Evolutionary conservation across 1,140 invertebrate species (phyloP).

Genomic region (Lethrus apterus): DNA sequence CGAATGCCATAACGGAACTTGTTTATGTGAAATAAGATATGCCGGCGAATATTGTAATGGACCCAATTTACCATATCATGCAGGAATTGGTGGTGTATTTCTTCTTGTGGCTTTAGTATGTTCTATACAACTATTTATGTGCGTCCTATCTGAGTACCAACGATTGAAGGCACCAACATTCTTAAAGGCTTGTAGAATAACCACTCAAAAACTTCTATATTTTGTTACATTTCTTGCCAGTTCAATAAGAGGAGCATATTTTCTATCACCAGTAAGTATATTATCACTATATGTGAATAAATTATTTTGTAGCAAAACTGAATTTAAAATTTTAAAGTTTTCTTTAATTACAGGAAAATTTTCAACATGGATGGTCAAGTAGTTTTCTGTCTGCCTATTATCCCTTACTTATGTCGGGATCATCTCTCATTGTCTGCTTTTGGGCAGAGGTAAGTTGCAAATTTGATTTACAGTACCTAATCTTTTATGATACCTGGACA

Average conservation of each 20-base stretch:
- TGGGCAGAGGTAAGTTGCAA: constrained; percentile 88
- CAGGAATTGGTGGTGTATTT: constrained; percentile 73
- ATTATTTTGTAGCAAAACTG: background rate
- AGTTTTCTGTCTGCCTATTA: constrained; percentile 86
- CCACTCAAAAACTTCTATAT: constrained; percentile 87
- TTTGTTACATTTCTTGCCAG: constrained; percentile 83
- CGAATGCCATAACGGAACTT: constrained; percentile 84
- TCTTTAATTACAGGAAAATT: constrained; percentile 55
- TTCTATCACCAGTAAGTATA: constrained; percentile 73
- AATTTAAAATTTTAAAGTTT: constrained; percentile 6
- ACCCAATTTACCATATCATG: constrained; percentile 56
- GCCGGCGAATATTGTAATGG: constrained; percentile 54
- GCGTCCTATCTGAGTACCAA: constrained; percentile 73
- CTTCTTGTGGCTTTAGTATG: constrained; percentile 79
- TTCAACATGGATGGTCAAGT: constrained; percentile 73
- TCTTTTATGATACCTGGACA: no score
- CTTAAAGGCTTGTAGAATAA: constrained; percentile 73
- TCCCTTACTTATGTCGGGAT: constrained; percentile 79
- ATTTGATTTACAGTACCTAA: no score
- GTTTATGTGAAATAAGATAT: constrained; percentile 77
- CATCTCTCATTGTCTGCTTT: constrained; percentile 87
- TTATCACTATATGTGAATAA: background rate
- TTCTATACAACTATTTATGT: constrained; percentile 78
- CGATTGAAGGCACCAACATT: constrained; percentile 74
- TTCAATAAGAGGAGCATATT: constrained; percentile 78